Percentiles rank a stretch among this genome's conserved stretches.
phyloP scores from a whole-genome alignment of 2,113 vertebrate species.

The Charina bottae region DNA sequence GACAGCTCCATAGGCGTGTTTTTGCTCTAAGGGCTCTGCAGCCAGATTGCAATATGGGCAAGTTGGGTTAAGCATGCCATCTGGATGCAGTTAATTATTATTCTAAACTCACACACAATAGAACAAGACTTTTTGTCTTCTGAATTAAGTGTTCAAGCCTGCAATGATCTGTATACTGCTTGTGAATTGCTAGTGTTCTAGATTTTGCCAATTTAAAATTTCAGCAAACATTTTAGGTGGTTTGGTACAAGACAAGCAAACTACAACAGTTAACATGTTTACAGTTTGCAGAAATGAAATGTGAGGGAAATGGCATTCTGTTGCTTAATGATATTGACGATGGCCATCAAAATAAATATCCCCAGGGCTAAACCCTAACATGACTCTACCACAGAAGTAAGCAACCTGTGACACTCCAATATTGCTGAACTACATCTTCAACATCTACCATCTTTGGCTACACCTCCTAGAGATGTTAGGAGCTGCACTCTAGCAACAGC shows the following conservation, averaged over 20 bases:
- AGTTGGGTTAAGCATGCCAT: background rate
- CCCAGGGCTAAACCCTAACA: background rate
- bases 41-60: background rate
- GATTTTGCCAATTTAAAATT: background rate
- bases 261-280: background rate
- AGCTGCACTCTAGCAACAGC: background rate
- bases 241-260: background rate
- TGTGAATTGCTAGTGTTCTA: background rate
- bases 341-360: background rate
- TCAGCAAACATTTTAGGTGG: background rate
- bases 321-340: background rate
- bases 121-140: background rate
- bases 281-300: background rate
- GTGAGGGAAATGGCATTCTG: background rate
- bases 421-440: background rate
- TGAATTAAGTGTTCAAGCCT: background rate
- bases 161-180: background rate
- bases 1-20: background rate
- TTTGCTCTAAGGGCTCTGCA: background rate
- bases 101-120: background rate
- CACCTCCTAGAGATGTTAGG: background rate
- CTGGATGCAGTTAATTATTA: slow-evolving; percentile 19
- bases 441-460: background rate
- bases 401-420: background rate
- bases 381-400: background rate